Conservation (phyloP, 1,140 invertebrate species). For the Panagrolaimus sp. region DNA sequence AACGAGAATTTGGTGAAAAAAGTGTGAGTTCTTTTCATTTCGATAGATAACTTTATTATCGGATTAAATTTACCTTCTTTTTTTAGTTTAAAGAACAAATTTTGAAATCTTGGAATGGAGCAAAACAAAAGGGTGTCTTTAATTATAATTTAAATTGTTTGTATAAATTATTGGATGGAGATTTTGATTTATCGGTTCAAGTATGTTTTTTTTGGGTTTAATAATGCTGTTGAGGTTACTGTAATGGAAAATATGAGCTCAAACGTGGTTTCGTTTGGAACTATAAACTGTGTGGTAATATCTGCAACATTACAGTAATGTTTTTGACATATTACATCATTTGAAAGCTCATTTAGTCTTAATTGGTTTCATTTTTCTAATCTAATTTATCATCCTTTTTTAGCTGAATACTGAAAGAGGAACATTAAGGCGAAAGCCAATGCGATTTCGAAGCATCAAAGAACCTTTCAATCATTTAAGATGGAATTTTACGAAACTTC, state of each 20-base stretch:
- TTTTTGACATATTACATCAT: not conserved
- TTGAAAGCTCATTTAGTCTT: not conserved
- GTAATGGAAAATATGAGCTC: too few species aligned
- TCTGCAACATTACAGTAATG: not conserved
- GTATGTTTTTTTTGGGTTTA: conserved; percentile 18
- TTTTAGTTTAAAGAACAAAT: conserved; percentile 54
- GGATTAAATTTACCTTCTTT: not conserved
- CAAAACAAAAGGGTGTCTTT: conserved; percentile 48
- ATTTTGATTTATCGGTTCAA: conserved; percentile 55
- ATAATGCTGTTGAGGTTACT: not conserved
- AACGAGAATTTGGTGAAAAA: conserved; percentile 27
- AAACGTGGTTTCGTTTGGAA: too few species aligned
- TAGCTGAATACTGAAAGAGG: conserved; percentile 56
- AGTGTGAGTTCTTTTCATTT: conserved; percentile 20
- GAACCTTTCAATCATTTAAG: conserved; percentile 52
- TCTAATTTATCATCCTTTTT: conserved; percentile 16
- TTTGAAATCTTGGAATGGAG: conserved; percentile 41
- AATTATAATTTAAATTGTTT: conserved; percentile 56
- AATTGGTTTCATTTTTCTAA: not conserved
- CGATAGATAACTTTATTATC: not conserved
- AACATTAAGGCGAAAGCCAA: conserved; percentile 53
- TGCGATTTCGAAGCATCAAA: conserved; percentile 48
- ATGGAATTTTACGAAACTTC: conserved; percentile 56
- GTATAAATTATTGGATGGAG: conserved; percentile 54
- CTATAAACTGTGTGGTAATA: too few species aligned